A percentile compares a stretch with the other conserved stretches of the same genome.
Evolutionary conservation across 2,888 invertebrate genomes (phyloP).

Genomic region (Drosophila phalerata): DNA sequence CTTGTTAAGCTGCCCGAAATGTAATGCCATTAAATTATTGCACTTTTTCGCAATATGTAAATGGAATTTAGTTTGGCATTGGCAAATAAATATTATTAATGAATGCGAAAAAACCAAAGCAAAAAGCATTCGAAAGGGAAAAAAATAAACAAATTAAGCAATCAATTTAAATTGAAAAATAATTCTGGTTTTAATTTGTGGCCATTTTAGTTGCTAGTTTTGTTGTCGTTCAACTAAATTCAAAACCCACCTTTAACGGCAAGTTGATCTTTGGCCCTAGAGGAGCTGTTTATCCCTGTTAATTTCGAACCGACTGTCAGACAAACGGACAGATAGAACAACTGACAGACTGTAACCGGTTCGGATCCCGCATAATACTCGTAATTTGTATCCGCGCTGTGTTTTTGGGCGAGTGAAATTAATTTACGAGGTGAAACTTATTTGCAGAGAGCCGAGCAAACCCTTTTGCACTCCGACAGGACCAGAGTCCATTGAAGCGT

Average conservation of each 20-base stretch:
- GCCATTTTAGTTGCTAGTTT: constrained; percentile 23
- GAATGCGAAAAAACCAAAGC: constrained; percentile 25
- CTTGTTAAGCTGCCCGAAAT: constrained; percentile 15
- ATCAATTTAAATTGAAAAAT: constrained; percentile 49
- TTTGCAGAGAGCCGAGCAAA: constrained; percentile 58
- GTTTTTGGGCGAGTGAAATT: constrained; percentile 63
- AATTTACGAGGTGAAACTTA: constrained; percentile 80
- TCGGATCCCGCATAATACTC: neutral
- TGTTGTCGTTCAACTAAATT: constrained; percentile 32
- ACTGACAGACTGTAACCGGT: neutral
- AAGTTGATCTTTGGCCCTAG: constrained; percentile 41
- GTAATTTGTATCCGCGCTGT: constrained; percentile 67
- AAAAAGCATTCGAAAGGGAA: constrained; percentile 10
- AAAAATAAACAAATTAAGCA: constrained; percentile 37
- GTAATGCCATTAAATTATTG: constrained; percentile 36
- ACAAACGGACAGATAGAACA: neutral
- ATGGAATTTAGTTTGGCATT: constrained; percentile 41
- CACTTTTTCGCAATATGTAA: constrained; percentile 30
- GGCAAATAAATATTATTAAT: constrained; percentile 39
- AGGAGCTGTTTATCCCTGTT: neutral
- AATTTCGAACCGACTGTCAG: constrained; percentile 12
- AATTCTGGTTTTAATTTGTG: constrained; percentile 44
- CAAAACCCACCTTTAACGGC: constrained; percentile 5
- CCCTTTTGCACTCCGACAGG: constrained; percentile 68
- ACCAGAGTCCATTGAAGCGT: constrained; percentile 73